These are phyloP conservation scores for Crossaster papposus DNA, from an alignment of 53 echinoderm and acorn worm genomes.

Conservation along the genomic window DNA sequence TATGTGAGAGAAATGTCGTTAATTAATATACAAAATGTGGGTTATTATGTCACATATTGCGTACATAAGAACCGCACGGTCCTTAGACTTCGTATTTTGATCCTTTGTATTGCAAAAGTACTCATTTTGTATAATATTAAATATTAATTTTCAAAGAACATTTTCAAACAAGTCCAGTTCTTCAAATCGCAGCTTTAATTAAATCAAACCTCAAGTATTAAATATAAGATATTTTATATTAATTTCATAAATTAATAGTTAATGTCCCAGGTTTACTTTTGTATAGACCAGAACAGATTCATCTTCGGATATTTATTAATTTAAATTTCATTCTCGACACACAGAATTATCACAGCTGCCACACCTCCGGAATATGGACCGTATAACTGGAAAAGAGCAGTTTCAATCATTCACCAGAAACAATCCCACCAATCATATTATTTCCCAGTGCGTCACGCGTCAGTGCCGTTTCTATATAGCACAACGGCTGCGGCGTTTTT, in stretches of 20 bases:
- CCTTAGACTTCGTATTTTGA: neutral
- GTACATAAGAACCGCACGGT: no score
- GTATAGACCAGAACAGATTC: neutral
- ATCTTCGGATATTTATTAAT: neutral
- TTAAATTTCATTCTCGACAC: neutral
- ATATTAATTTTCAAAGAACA: neutral
- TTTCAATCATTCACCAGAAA: neutral
- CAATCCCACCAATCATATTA: neutral
- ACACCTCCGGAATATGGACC: neutral
- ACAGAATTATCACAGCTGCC: neutral
- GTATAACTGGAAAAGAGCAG: neutral
- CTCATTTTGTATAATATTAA: neutral
- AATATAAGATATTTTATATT: neutral
- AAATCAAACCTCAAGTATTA: neutral
- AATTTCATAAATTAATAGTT: neutral
- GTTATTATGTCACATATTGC: no score
- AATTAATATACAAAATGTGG: no score
- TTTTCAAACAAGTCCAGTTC: neutral
- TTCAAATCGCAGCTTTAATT: neutral
- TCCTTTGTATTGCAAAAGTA: neutral
- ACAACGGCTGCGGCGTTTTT: neutral
- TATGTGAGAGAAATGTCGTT: no score
- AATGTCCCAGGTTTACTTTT: neutral
- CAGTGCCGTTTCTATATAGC: neutral
- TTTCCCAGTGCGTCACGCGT: neutral